These are phyloP conservation scores for Orchesellides sinensis DNA, from an alignment of 2,888 invertebrate genomes.

Conservation along the genomic window DNA sequence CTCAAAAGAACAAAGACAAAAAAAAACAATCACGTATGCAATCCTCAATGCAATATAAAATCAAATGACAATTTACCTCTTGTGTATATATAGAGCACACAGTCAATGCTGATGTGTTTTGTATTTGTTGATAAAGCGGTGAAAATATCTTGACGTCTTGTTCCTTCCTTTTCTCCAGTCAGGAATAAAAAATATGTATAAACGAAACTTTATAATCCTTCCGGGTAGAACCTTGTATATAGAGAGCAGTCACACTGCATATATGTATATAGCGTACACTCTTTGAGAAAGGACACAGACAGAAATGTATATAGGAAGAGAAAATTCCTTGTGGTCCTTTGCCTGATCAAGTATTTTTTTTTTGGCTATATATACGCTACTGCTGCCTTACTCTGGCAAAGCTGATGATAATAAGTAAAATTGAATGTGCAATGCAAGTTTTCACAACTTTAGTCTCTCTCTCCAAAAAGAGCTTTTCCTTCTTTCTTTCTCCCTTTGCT, in stretches of 20 bases:
- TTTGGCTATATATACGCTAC: conserved; percentile 52
- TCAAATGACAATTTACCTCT: conserved; percentile 20
- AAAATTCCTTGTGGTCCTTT: conserved; percentile 37
- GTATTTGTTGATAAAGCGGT: conserved; percentile 44
- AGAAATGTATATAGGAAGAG: too few relatives aligned
- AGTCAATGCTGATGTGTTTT: too few relatives aligned
- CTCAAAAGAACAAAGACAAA: not conserved
- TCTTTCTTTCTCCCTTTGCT: too few relatives aligned
- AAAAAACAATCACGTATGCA: not conserved
- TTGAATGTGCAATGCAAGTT: conserved; percentile 64
- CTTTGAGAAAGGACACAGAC: conserved; percentile 40
- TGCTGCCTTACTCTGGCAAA: too few relatives aligned
- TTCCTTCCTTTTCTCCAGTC: conserved; percentile 43
- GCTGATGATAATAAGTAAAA: conserved; percentile 66
- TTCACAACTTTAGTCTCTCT: too few relatives aligned
- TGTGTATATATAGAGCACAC: too few relatives aligned
- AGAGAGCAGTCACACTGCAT: conserved; percentile 34
- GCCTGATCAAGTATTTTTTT: conserved; percentile 2
- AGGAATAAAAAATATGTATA: conserved; percentile 39
- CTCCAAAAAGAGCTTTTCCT: conserved; percentile 61
- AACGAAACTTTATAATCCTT: conserved; percentile 48
- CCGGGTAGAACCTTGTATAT: conserved; percentile 9
- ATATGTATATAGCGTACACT: conserved; percentile 16
- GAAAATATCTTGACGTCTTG: conserved; percentile 52
- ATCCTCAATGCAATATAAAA: not conserved